phyloP scores from a whole-genome alignment of 2,888 invertebrate genomes.

The Tipula lateralis region DNA sequence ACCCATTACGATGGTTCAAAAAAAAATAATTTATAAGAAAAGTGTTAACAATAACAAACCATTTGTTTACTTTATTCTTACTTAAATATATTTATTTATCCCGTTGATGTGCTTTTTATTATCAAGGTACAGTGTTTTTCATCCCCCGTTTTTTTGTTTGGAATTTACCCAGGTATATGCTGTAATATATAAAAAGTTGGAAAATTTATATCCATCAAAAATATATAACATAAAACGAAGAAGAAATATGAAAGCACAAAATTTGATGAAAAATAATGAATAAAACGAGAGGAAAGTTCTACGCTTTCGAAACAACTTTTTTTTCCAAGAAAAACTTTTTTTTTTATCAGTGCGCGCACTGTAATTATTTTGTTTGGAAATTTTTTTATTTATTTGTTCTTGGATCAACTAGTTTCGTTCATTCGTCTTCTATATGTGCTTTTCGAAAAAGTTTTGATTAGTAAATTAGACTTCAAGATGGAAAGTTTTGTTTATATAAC shows the following conservation, averaged over 20 bases:
- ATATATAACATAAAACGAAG: neutral
- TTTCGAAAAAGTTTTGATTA: neutral
- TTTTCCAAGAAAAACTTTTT: neutral
- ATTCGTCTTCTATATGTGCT: neutral
- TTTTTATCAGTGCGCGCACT: neutral
- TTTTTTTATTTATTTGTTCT: neutral
- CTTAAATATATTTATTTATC: conserved; percentile 1
- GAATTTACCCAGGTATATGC: neutral
- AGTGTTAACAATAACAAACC: conserved; percentile 9
- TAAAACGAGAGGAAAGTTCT: neutral
- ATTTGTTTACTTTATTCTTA: neutral
- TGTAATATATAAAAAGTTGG: neutral
- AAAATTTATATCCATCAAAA: neutral
- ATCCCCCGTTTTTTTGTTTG: neutral
- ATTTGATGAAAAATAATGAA: conserved; percentile 3
- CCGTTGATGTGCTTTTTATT: neutral
- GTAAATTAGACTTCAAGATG: neutral
- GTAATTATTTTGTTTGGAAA: conserved; percentile 1
- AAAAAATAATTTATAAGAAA: neutral
- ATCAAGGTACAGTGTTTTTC: neutral
- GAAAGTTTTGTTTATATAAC: neutral
- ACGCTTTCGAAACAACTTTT: neutral
- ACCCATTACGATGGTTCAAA: neutral
- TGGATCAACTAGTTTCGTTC: neutral
- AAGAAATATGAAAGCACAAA: neutral